Conservation (phyloP, 2,113 vertebrate genomes). For the Peromyscus leucopus region DNA sequence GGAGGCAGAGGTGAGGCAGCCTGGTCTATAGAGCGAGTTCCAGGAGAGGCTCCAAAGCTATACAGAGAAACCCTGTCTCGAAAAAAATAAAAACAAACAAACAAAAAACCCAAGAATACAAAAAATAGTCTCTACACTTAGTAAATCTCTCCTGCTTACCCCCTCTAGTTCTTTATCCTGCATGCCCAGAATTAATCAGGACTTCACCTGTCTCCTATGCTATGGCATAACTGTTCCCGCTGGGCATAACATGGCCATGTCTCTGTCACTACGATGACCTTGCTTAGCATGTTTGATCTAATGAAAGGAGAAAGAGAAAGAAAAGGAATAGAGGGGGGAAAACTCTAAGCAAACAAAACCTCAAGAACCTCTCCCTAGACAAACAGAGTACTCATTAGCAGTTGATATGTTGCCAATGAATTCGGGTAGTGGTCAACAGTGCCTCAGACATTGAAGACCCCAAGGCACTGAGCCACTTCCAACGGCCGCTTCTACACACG, state of each 20-base stretch:
- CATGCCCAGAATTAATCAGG: background rate
- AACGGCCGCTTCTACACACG: background rate
- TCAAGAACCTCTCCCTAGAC: background rate
- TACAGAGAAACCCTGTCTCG: background rate
- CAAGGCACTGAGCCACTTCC: background rate
- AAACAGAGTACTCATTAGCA: background rate
- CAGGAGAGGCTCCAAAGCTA: background rate
- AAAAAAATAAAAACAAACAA: background rate
- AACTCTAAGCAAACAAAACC: background rate
- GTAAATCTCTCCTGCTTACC: background rate
- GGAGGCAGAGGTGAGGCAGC: background rate
- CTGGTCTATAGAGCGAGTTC: background rate
- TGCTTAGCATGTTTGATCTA: background rate
- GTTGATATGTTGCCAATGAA: background rate
- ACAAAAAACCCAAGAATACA: background rate
- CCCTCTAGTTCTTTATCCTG: background rate
- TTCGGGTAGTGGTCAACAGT: background rate
- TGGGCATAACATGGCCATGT: background rate
- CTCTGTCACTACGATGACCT: too few species aligned
- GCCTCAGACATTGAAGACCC: background rate
- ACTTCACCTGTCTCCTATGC: background rate
- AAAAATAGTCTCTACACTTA: background rate
- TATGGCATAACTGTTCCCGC: background rate
- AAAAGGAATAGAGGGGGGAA: too few species aligned
- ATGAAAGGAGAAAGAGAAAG: background rate